Base-by-base conservation (phyloP, 2,888 invertebrate species). In the Andrena dorsata region DNA sequence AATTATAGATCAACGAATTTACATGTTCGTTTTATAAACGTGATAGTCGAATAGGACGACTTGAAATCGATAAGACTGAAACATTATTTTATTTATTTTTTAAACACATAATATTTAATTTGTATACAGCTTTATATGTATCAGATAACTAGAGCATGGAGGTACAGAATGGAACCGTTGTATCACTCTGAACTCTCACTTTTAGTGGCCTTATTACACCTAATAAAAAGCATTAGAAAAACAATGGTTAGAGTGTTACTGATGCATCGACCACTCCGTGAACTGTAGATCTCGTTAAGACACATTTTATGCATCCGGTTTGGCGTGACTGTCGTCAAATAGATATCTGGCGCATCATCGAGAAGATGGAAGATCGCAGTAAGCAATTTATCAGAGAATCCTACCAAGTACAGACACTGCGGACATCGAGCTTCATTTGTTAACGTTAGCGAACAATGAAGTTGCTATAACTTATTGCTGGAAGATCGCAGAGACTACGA, bases 261-360 rank as follows among this genome's bases (percentile, higher is more conserved):
- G 65, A 28, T 78, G 60, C 32, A 64, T 10, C 16, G 32, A 61
- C 58, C 64, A 66, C 69, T 65, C 30, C 60, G 53, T 76, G 84
- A 86, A 88, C 89, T 89, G 85, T 76, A 72, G 61, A 85, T 88
- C 69, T 73, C 85, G 88, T 90, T 83, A 90, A 72, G 63, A 77
- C 58, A 83, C 84, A 84, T 87, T 75, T 88, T 83, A 89, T 63
- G 69, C 75, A 82, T 86, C 79, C 81, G 86, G 87, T 79, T 83
- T 7, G 60, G 7, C 64, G 58, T 20, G 7, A 47, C 51, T 8
- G 20, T 26, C 3, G 35, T 77, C 16, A 71, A 71, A 76, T 23
- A 60, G 8, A 26, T 53, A 56, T 76, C 53, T 79, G 30, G 49
- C 41, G 58, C 20, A 74, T 53, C 28, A 20, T 7, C 2, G 8